Base-by-base conservation (phyloP, 2,113 vertebrate species). In the Neodontobutis hainanensis region DNA sequence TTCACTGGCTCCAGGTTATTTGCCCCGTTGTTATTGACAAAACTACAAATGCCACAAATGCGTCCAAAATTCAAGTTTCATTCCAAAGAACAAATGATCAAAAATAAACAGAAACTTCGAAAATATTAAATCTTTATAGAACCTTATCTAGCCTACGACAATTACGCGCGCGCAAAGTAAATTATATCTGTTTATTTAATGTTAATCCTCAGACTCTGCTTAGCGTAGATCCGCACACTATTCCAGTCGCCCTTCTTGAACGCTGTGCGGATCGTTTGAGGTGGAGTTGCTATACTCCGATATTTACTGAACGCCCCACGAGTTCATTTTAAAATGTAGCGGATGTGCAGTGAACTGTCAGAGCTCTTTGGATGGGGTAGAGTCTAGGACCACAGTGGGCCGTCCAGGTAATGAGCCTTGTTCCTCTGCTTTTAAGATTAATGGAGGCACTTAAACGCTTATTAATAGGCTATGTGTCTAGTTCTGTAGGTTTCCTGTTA, bases 361-460 rank as follows among this genome's bases (percentile, higher is more conserved):
- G 15, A 47, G 12, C 7, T 15, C 34, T 1, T 73, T 61, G 1
- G 68, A 68, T 57, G 75, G 52, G 36, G 11, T 14, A 14, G 12
- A n/a, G 52, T n/a, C 19, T 34, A 6, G 7, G 8, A 40, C 38
- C 38, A 38, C 34, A 7, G 52, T n/a, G 52, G 52, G 52, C 52
- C 34, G 14, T 15, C 52, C 14, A 36, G 52, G 52, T 55, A 35
- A 55, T 32, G 14, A 55, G 7, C 32, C 8, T 6, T 8, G 6
- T 14, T 55, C 34, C n/a, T 36, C 52, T 38, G 11, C 7, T 15
- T 15, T n/a, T 40, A 40, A 40, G 38, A 40, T 1, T 6, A 4
- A 8, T 40, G 8, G 38, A 40, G 38, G 8, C 19, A 3, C 19
- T 27, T 27, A 2, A 27, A 27, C 19, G 1, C 3, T 27, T 27